Percentiles rank a stretch among this genome's conserved stretches.
These are phyloP conservation scores for Selene dorsalis DNA, from an alignment of 2,797 vertebrate species.

Conservation along the genomic window DNA sequence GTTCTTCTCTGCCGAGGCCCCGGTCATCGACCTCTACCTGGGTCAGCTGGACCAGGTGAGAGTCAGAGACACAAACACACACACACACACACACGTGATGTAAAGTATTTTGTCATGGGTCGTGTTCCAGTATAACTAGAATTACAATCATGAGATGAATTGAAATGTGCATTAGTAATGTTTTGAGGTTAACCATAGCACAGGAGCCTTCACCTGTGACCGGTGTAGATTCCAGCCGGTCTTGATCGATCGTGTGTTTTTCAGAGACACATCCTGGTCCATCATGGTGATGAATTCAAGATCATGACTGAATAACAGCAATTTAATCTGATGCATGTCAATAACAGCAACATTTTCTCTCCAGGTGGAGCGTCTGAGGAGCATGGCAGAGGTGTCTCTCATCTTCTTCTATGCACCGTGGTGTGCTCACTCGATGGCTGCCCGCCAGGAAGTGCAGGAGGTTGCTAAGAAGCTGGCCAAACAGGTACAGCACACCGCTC, in stretches of 20 bases:
- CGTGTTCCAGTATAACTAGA: too few relatives aligned
- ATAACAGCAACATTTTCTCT: background rate
- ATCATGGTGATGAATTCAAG: background rate
- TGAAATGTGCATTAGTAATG: too few relatives aligned
- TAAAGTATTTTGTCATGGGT: too few relatives aligned
- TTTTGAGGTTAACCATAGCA: too few relatives aligned
- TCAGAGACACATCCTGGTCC: background rate
- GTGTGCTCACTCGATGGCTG: constrained; percentile 95
- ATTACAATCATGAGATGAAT: too few relatives aligned
- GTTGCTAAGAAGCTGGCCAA: constrained; percentile 90
- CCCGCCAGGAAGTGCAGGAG: constrained; percentile 88
- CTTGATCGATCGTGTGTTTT: too few relatives aligned
- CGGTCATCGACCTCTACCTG: constrained; percentile 92
- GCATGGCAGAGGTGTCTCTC: constrained; percentile 89
- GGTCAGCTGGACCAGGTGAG: constrained; percentile 92
- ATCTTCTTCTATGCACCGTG: constrained; percentile 96
- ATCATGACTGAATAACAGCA: background rate
- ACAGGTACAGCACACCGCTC: constrained; percentile 83
- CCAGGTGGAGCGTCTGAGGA: constrained; percentile 87
- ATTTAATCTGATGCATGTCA: background rate
- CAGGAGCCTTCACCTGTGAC: too few relatives aligned
- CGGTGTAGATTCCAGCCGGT: too few relatives aligned
- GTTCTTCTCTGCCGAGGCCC: constrained; percentile 90
- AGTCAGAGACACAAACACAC: too few relatives aligned
- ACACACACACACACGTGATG: too few relatives aligned